Percentiles rank a stretch among this genome's conserved stretches.
phyloP scores from a whole-genome alignment of 2,797 vertebrate species.

The Phoxinus dragarum region DNA sequence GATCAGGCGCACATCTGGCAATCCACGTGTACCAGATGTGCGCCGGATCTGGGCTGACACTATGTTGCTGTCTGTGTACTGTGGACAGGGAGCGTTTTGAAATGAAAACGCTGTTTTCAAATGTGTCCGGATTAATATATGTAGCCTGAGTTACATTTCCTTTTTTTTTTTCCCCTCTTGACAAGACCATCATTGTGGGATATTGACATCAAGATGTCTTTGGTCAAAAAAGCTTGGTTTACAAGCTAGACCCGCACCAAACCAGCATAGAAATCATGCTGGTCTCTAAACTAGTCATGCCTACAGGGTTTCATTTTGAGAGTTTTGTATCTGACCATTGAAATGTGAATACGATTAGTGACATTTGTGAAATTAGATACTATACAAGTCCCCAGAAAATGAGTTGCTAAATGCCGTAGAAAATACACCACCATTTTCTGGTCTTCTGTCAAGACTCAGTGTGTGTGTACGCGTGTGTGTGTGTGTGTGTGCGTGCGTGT shows the following conservation, averaged over 20 bases:
- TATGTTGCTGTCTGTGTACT: too few relatives aligned
- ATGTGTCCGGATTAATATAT: too few relatives aligned
- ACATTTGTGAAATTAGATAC: conserved; percentile 44
- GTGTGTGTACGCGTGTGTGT: neutral
- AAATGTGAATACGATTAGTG: conserved; percentile 66
- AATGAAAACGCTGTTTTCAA: too few relatives aligned
- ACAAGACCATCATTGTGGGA: neutral
- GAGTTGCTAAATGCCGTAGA: conserved; percentile 57
- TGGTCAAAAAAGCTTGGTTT: neutral
- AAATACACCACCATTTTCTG: neutral
- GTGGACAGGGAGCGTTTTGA: neutral
- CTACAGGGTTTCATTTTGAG: conserved; percentile 33
- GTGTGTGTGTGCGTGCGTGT: neutral
- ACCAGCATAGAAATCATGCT: neutral
- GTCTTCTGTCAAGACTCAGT: neutral
- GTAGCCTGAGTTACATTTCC: neutral
- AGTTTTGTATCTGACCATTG: conserved; percentile 50
- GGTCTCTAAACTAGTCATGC: neutral
- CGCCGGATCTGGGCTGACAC: too few relatives aligned
- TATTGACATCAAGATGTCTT: neutral
- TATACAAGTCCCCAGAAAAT: conserved; percentile 68
- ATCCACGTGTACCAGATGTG: too few relatives aligned
- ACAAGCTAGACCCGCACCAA: neutral
- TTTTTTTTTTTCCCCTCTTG: neutral
- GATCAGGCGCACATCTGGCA: too few relatives aligned